Percentiles rank a stretch among this genome's conserved stretches.
Evolutionary conservation across 2,113 vertebrate species (phyloP).

Genomic region (Ia io): DNA sequence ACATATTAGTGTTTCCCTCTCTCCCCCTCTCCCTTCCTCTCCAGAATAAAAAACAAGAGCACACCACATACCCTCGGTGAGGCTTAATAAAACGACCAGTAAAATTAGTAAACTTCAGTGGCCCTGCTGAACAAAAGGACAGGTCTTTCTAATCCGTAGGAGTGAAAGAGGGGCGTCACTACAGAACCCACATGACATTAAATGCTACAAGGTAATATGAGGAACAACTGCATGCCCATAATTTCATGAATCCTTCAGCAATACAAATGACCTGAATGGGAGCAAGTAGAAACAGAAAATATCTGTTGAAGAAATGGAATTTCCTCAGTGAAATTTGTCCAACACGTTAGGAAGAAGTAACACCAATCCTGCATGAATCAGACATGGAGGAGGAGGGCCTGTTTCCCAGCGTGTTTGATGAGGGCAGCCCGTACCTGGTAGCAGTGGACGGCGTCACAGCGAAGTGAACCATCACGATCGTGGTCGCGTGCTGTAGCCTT

Average conservation of each 20-base stretch:
- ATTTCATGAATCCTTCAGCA: background rate
- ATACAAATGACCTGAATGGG: background rate
- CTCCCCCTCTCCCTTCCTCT: background rate
- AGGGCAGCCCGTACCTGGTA: background rate
- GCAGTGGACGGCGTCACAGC: background rate
- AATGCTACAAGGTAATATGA: background rate
- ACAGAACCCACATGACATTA: background rate
- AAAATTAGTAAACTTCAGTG: background rate
- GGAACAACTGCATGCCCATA: background rate
- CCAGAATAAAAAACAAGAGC: background rate
- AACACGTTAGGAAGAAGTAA: background rate
- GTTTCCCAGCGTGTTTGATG: accelerated
- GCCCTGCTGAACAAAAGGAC: background rate
- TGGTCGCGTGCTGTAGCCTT: background rate
- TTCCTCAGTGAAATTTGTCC: background rate
- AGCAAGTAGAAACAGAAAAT: background rate
- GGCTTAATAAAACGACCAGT: background rate
- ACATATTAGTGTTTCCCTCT: background rate
- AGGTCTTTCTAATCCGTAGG: too few species aligned
- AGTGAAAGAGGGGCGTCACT: background rate
- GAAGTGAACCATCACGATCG: too few species aligned
- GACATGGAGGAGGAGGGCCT: background rate
- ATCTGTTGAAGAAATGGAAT: background rate
- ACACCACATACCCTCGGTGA: background rate
- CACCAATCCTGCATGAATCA: too few species aligned